Conservation (phyloP, 2,113 vertebrate species). For the Todiramphus chloris region DNA sequence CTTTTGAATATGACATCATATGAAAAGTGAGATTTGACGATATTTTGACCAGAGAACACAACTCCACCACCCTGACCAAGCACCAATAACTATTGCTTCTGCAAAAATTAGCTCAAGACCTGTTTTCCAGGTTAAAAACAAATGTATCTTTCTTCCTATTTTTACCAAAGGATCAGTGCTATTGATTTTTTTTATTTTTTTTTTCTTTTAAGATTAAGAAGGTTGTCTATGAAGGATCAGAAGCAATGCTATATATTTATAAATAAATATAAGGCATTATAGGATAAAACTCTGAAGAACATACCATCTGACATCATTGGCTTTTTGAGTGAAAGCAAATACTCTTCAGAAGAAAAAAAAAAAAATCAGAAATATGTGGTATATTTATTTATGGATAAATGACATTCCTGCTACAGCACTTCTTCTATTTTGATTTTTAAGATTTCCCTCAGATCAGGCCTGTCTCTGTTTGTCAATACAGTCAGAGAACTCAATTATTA, state of each 20-base stretch:
- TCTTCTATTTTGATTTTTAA: not conserved
- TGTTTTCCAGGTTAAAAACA: not conserved
- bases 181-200: not conserved
- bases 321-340: not conserved
- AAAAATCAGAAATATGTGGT: not conserved
- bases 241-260: not conserved
- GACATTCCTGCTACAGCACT: not conserved
- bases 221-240: not conserved
- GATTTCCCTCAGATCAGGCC: not conserved
- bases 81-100: not conserved
- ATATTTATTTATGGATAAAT: not conserved
- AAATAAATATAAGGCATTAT: not conserved
- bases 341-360: not conserved
- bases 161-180: not conserved
- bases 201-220: not conserved
- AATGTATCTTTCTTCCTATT: too few species aligned
- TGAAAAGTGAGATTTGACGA: too few species aligned
- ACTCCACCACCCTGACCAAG: fast-evolving
- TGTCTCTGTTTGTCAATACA: constrained; percentile 33
- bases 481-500: not conserved
- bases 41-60: not conserved
- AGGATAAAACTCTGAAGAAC: not conserved
- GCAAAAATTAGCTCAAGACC: fast-evolving
- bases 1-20: too few species aligned
- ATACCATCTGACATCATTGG: not conserved